phyloP scores from a whole-genome alignment of 2,113 vertebrate species.

The Aspiorhynchus laticeps region DNA sequence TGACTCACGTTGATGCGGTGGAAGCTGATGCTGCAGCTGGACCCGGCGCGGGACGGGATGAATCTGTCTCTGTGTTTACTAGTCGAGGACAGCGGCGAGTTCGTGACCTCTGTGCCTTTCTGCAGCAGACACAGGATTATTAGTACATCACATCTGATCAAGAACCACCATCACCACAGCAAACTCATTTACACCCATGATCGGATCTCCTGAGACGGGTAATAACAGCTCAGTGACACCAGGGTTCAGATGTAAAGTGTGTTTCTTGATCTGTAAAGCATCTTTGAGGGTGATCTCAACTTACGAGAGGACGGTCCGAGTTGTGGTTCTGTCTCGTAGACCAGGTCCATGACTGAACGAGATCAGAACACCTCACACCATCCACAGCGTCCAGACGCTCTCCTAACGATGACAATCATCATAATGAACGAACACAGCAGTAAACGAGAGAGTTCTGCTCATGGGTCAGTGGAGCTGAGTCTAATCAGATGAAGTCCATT shows the following conservation, averaged over 20 bases:
- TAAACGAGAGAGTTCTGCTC: too few relatives aligned
- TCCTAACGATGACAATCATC: too few relatives aligned
- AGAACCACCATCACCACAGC: neutral
- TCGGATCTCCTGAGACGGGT: too few relatives aligned
- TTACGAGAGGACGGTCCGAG: constrained; percentile 84
- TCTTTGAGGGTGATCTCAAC: constrained; percentile 59
- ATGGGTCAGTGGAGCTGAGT: too few relatives aligned
- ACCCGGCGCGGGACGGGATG: constrained; percentile 94
- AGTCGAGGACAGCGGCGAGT: constrained; percentile 93
- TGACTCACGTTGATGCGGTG: constrained; percentile 92
- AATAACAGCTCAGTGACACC: too few relatives aligned
- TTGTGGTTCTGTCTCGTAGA: constrained; percentile 96
- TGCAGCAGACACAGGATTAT: constrained; percentile 38
- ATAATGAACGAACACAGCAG: too few relatives aligned
- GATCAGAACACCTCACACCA: too few relatives aligned
- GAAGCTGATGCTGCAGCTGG: constrained; percentile 98
- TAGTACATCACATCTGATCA: neutral
- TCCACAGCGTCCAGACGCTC: too few relatives aligned
- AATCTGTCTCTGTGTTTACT: constrained; percentile 97
- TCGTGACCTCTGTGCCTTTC: constrained; percentile 81
- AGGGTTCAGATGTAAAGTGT: too few relatives aligned
- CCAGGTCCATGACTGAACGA: constrained; percentile 86
- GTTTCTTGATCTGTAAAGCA: too few relatives aligned
- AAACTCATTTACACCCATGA: neutral
- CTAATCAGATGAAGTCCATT: too few relatives aligned